Evolutionary conservation across 2,797 vertebrate genomes (phyloP).

Genomic region (Darevskia nairensis): DNA sequence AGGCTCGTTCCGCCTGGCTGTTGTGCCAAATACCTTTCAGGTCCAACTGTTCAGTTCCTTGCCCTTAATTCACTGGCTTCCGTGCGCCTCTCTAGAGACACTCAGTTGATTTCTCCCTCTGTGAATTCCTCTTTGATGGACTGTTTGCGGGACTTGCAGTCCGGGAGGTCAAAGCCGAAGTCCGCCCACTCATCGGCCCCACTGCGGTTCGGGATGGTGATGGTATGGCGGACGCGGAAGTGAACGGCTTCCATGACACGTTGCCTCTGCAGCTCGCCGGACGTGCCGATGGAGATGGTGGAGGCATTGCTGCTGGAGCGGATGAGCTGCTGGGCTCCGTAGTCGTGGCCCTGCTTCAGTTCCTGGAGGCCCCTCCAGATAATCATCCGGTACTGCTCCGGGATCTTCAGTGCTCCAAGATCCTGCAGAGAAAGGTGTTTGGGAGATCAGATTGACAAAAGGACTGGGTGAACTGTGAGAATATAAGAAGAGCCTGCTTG

Average conservation of each 20-base stretch:
- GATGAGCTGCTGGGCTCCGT: slow-evolving; percentile 89
- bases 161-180: slow-evolving; percentile 97
- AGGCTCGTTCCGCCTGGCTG: not conserved
- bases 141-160: slow-evolving; percentile 93
- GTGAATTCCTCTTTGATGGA: slow-evolving; percentile 97
- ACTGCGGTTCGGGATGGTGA: slow-evolving; percentile 94
- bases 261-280: slow-evolving; percentile 94
- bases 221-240: slow-evolving; percentile 97
- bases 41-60: not conserved
- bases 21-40: accelerated
- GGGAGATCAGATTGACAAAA: no score
- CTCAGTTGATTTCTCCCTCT: slow-evolving; percentile 91
- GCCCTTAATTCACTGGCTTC: accelerated
- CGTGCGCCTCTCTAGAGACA: accelerated
- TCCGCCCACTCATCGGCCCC: slow-evolving; percentile 93
- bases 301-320: slow-evolving; percentile 93
- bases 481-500: no score
- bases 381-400: slow-evolving; percentile 91
- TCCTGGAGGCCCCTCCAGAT: slow-evolving; percentile 98
- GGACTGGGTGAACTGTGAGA: no score
- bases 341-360: slow-evolving; percentile 92
- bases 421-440: slow-evolving; percentile 79
- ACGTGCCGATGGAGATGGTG: slow-evolving; percentile 86
- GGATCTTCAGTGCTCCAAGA: slow-evolving; percentile 94
- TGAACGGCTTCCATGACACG: slow-evolving; percentile 99